Conservation (phyloP, 2,888 invertebrate species). For the Halocaridina rubra region DNA sequence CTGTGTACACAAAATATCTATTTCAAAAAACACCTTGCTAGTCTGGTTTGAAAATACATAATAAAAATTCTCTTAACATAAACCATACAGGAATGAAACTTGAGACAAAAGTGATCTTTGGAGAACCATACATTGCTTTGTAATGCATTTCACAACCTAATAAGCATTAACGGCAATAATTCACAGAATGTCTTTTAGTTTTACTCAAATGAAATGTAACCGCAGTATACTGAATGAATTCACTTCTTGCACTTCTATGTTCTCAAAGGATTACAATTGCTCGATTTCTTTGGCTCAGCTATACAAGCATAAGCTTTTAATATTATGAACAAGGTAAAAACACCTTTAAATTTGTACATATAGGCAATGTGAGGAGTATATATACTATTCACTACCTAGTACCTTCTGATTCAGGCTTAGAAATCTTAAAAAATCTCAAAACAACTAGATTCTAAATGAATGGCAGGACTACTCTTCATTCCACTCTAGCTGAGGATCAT, state of each 20-base stretch:
- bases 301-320: constrained; percentile 24
- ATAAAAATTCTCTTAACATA: background rate
- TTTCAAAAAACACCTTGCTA: background rate
- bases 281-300: constrained; percentile 32
- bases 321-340: constrained; percentile 13
- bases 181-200: too few species aligned
- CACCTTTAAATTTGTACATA: constrained; percentile 31
- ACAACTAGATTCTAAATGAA: background rate
- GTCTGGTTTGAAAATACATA: background rate
- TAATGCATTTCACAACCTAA: background rate
- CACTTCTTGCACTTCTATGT: too few species aligned
- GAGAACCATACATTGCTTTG: background rate
- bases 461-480: background rate
- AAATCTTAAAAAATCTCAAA: background rate
- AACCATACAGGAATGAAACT: background rate
- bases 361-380: constrained; percentile 9
- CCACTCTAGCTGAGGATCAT: too few species aligned
- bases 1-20: background rate
- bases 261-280: background rate
- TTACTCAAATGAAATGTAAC: too few species aligned
- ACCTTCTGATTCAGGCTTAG: background rate
- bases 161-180: too few species aligned
- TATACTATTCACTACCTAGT: background rate
- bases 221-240: too few species aligned
- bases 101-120: background rate